Conservation (phyloP, 2,888 invertebrate genomes). For the Hyppa rectilinea region DNA sequence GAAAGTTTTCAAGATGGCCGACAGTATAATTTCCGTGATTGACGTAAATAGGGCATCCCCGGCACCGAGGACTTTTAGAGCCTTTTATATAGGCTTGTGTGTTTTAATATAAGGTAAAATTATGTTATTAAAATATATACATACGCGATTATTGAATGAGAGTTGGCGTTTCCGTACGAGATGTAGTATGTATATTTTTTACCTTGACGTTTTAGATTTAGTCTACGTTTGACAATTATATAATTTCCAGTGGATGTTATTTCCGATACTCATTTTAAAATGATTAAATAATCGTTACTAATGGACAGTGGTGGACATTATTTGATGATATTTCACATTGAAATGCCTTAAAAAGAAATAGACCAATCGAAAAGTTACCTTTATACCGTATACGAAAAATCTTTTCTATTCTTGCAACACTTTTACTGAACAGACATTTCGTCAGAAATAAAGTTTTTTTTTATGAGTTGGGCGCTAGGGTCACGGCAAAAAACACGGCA, state of each 20-base stretch:
- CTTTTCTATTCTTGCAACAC: neutral
- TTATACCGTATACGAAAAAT: too few relatives aligned
- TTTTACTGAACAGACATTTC: too few relatives aligned
- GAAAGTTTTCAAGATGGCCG: constrained; percentile 44
- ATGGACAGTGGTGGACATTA: too few relatives aligned
- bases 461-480: too few relatives aligned
- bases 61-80: neutral
- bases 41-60: constrained; percentile 58
- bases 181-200: neutral
- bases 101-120: neutral
- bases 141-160: neutral
- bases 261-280: neutral
- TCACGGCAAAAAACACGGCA: too few relatives aligned
- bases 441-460: too few relatives aligned
- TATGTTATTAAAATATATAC: neutral
- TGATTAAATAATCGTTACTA: neutral
- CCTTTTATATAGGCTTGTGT: neutral
- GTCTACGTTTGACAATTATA: neutral
- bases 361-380: neutral
- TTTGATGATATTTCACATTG: neutral
- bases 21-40: constrained; percentile 62
- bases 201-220: neutral
- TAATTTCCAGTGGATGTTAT: neutral
- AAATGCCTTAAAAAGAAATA: neutral
- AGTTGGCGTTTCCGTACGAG: neutral